These are phyloP conservation scores for Andrena haemorrhoa DNA, from an alignment of 2,888 invertebrate species.

Conservation along the genomic window DNA sequence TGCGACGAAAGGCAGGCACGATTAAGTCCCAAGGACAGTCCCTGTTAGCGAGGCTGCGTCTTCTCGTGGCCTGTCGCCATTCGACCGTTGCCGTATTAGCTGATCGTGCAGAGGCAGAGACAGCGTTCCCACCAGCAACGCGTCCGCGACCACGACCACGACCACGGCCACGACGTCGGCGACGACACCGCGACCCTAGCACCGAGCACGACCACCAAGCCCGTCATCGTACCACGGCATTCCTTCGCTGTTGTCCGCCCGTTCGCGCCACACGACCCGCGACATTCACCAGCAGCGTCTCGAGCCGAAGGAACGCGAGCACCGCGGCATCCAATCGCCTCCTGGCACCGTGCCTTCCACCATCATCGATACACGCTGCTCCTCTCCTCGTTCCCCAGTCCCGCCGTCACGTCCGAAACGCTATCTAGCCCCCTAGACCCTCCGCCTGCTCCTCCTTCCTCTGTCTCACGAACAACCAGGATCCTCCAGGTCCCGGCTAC, in stretches of 20 bases:
- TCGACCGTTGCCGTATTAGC: constrained; percentile 54
- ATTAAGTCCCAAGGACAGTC: constrained; percentile 16
- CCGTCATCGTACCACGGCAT: constrained; percentile 65
- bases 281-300: constrained; percentile 40
- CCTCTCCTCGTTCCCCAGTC: constrained; percentile 27
- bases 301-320: constrained; percentile 63
- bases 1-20: too few relatives aligned
- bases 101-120: constrained; percentile 46
- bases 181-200: constrained; percentile 51
- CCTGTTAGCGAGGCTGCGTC: constrained; percentile 13
- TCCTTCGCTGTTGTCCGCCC: constrained; percentile 33
- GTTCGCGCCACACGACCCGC: constrained; percentile 40
- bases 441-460: constrained; percentile 33
- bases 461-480: constrained; percentile 13
- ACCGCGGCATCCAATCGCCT: constrained; percentile 71
- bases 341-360: constrained; percentile 73
- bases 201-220: constrained; percentile 50
- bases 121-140: constrained; percentile 52
- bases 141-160: constrained; percentile 67
- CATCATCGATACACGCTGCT: constrained; percentile 74
- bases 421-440: constrained; percentile 27
- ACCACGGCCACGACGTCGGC: constrained; percentile 63
- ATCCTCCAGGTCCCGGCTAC: constrained; percentile 39
- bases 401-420: constrained; percentile 11
- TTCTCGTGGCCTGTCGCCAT: constrained; percentile 30